Evolutionary conservation across 2,888 invertebrate genomes (phyloP).

Genomic region (Ornithoptera priamus): DNA sequence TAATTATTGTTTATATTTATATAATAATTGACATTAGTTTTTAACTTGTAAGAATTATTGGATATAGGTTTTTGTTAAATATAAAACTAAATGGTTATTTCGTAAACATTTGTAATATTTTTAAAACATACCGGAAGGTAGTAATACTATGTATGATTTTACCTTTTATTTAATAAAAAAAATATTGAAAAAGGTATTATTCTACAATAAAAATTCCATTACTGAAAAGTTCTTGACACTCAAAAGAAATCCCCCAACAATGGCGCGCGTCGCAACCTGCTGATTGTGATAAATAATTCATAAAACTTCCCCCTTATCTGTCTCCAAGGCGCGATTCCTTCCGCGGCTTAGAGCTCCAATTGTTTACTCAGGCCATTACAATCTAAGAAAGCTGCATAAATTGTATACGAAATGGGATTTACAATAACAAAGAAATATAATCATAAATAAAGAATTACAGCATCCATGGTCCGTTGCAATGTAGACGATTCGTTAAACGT

Average conservation of each 20-base stretch:
- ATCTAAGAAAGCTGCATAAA: neutral
- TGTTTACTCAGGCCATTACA: constrained; percentile 46
- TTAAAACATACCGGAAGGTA: too few species aligned
- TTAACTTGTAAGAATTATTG: too few species aligned
- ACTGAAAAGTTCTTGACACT: constrained; percentile 13
- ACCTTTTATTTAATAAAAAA: too few species aligned
- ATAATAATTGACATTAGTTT: too few species aligned
- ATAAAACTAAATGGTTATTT: too few species aligned
- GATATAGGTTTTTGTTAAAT: too few species aligned
- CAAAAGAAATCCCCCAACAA: constrained; percentile 17
- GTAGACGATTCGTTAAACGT: too few species aligned
- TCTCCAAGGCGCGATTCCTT: constrained; percentile 45
- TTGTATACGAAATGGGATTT: neutral
- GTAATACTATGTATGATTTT: too few species aligned
- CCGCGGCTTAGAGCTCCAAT: constrained; percentile 41
- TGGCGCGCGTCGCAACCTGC: constrained; percentile 11
- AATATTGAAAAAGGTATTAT: neutral
- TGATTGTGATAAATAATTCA: constrained; percentile 61
- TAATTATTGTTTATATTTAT: too few species aligned
- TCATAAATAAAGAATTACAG: too few species aligned
- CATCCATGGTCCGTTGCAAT: too few species aligned
- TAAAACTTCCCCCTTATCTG: constrained; percentile 44
- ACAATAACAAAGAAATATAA: neutral
- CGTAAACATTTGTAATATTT: too few species aligned
- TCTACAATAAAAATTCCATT: constrained; percentile 25